Base-by-base conservation (phyloP, 2,888 invertebrate species). In the Patella depressa region DNA sequence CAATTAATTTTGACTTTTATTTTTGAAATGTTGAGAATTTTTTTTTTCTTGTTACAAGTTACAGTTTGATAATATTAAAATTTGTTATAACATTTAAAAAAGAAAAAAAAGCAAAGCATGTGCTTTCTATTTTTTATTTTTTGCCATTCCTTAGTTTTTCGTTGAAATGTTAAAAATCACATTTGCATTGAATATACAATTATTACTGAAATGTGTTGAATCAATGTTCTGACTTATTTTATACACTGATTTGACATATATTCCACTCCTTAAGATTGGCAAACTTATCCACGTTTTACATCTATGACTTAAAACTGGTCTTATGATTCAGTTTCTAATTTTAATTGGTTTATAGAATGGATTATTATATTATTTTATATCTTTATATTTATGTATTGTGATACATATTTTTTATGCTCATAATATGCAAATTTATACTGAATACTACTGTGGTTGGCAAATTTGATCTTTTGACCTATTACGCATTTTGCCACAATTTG, bases 141-240 rank as follows among this genome's bases (percentile, higher is more conserved):
- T 83, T 81, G 82, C 81, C 85, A 85, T 85, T 85, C 85, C 80
- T 79, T 82, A 81, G 82, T 82, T 83, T 81, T 75, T 79, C 79
- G 79, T 82, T 82, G 76, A 80, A 45, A 77, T 82, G 79, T 82
- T 80, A 75, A 9, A 78, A 78, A 73, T 72, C 55, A 77, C 75
- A 59, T 80, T 82, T 84, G 83, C 82, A 83, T 65, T 65, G 24
- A 65, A 70, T 75, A 65, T 65, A 65, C 65, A 65, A 65, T 65
- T 65, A 24, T 24, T 24, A 65, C 12, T 65, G 65, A 24, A 19
- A 65, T 24, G 24, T 65, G 19, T 65, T 65, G 12, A 65, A 24
- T 24, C 65, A 45, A 45, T 45, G 45, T 45, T 45, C 45, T 9
- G 45, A 45, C 9, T 24, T 65, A 65, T 65, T 65, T 24, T 65